Percentiles rank a stretch among this genome's conserved stretches.
phyloP scores from a whole-genome alignment of 2,888 invertebrate genomes.

The Mythimna impura region DNA sequence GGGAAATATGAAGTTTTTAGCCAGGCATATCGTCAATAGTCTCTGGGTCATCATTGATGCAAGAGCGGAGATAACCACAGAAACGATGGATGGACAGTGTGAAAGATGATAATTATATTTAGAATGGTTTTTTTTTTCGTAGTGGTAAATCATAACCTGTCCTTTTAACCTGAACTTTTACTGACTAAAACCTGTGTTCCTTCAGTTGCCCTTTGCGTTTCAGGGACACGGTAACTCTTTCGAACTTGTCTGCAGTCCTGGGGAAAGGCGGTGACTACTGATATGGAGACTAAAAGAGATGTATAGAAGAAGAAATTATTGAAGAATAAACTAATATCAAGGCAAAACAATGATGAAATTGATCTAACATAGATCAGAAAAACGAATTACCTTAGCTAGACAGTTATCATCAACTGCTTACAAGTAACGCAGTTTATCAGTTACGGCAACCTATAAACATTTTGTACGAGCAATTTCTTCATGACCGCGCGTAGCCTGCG shows the following conservation, averaged over 20 bases:
- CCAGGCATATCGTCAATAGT: neutral
- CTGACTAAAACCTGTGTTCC: too few relatives aligned
- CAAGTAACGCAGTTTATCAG: slow-evolving; percentile 12
- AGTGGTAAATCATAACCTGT: too few relatives aligned
- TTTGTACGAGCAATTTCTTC: slow-evolving; percentile 51
- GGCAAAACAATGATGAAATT: neutral
- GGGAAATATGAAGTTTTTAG: neutral
- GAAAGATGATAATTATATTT: neutral
- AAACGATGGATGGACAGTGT: neutral
- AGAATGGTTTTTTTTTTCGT: neutral
- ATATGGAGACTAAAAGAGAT: neutral
- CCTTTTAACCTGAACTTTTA: too few relatives aligned
- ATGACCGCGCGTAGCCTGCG: slow-evolving; percentile 58
- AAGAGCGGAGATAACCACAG: too few relatives aligned
- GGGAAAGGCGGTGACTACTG: neutral
- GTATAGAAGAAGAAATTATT: neutral
- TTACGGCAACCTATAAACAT: slow-evolving; percentile 38
- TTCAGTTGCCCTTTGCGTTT: too few relatives aligned
- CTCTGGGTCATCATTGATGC: neutral
- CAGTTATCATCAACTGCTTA: slow-evolving; percentile 25
- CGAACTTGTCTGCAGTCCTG: too few relatives aligned
- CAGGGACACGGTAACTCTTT: too few relatives aligned
- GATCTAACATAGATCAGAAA: neutral
- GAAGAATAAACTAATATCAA: neutral
- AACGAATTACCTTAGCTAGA: neutral